Evolutionary conservation across 2,888 invertebrate species (phyloP), one percentile per base, ranked within the genome.

Genomic region (Galerucella pusilla): DNA sequence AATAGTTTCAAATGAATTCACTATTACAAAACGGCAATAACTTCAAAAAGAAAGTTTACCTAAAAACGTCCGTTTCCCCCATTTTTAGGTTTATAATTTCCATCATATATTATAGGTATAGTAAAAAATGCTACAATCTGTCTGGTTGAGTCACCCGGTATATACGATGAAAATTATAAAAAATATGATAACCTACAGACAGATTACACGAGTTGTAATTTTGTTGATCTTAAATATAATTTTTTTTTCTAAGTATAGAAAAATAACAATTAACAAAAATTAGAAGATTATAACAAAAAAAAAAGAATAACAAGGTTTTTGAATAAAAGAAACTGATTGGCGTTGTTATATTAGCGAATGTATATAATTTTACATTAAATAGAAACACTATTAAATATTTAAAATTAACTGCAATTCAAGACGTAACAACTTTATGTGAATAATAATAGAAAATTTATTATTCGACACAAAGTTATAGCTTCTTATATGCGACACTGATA

Each of bases 241-340:
- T 74, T 66, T 63, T 75, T 73, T 74, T 75, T 71, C 65, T 65
- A 71, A 71, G 57, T 59, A 57, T 71, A 71, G 77, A 73, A 78
- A 77, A 77, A 78, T 79, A 80, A 79, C 79, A 80, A 80, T 72
- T 78, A 81, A 80, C 78, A 80, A 80, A 80, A 80, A 42, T 75
- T 78, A 79, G 77, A 79, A 77, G 77, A 73, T 75, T 71, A 73
- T 74, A 76, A 79, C 76, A 78, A 80, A 81, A 81, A 80, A 80
- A 80, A 28, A 28, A 81, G 45, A 28, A 78, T 77, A 81, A 81
- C 79, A 80, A 78, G 14, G 74, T 73, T 80, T 80, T 80, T 75
- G 67, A 75, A 77, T 74, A 74, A 70, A 69, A 68, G 28, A 64
- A 52, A 45, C 20, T 68, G 63, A 75, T 69, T 73, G 71, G 66